Base-by-base conservation (phyloP, 2,888 invertebrate genomes). In the Deroplatys truncata region DNA sequence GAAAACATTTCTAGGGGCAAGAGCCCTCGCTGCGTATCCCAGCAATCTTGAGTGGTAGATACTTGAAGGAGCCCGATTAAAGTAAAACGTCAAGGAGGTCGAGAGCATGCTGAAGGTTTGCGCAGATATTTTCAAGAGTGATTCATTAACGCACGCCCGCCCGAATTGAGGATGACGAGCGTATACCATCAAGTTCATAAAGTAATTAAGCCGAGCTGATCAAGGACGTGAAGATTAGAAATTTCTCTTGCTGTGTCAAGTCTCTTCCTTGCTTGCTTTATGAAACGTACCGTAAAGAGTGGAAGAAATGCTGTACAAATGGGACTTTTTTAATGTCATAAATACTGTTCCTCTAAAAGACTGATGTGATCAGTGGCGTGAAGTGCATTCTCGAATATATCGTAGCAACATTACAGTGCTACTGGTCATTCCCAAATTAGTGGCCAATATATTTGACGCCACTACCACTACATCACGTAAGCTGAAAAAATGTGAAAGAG, bases 131-230 rank as follows among this genome's bases (percentile, higher is more conserved):
- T 72, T 72, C 56, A 72, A 72, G 56, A 72, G 56, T 72, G 56
- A 72, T 72, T 72, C 56, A 72, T 72, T 72, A 72, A 72, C 56
- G 56, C 56, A 72, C 56, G 56, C 56, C 56, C 56, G 20, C 56
- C 56, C 56, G 56, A 16, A 72, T 72, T 72, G 20, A 72, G 56
- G 56, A 72, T 72, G 56, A 72, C 25, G 56, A 72, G 56, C 56
- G 56, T 25, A 25, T 72, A 72, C 56, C 56, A 72, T 72, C 56
- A 82, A 87, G 82, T 87, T 87, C 87, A 87, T 87, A 87, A 87
- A 87, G 87, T 87, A 87, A 87, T 87, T 87, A 87, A 87, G 82
- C 87, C 10, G 28, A 25, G 56, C 56, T 72, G 56, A 72, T 72
- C 56, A 72, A 20, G 56, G 56, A 72, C 20, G 56, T 20, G 56